Evolutionary conservation across 2,888 invertebrate genomes (phyloP).

Genomic region (Eremobia ochroleuca): DNA sequence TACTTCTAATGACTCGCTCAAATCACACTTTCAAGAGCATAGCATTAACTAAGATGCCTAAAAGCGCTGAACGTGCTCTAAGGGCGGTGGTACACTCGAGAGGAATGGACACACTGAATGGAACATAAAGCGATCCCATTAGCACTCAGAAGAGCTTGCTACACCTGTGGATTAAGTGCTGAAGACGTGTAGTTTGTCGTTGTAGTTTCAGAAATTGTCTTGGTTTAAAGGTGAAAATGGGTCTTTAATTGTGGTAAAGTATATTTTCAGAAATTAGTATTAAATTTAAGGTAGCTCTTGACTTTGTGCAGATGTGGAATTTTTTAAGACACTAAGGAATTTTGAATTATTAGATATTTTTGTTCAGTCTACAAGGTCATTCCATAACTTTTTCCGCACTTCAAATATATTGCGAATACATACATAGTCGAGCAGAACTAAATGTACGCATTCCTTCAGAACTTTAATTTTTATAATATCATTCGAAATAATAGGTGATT

Average conservation of each 20-base stretch:
- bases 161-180: slow-evolving; percentile 14
- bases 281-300: not conserved
- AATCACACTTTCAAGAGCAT: not conserved
- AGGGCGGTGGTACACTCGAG: not conserved
- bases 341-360: not conserved
- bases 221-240: not conserved
- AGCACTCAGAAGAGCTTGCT: slow-evolving; percentile 3
- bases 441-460: too few relatives aligned
- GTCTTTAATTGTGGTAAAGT: not conserved
- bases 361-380: not conserved
- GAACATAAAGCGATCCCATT: slow-evolving; percentile 8
- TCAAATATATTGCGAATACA: too few relatives aligned
- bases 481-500: too few relatives aligned
- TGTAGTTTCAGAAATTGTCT: not conserved
- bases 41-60: not conserved
- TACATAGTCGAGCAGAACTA: too few relatives aligned
- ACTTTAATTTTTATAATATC: too few relatives aligned
- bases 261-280: not conserved
- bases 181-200: not conserved
- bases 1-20: not conserved
- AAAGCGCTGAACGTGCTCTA: not conserved
- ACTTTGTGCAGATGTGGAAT: not conserved
- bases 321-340: not conserved
- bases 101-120: slow-evolving; percentile 8
- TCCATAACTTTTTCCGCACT: too few relatives aligned